Percentiles rank a stretch among this genome's conserved stretches.
Conservation (phyloP, 2,888 invertebrate species). For the Philereme transversata region DNA sequence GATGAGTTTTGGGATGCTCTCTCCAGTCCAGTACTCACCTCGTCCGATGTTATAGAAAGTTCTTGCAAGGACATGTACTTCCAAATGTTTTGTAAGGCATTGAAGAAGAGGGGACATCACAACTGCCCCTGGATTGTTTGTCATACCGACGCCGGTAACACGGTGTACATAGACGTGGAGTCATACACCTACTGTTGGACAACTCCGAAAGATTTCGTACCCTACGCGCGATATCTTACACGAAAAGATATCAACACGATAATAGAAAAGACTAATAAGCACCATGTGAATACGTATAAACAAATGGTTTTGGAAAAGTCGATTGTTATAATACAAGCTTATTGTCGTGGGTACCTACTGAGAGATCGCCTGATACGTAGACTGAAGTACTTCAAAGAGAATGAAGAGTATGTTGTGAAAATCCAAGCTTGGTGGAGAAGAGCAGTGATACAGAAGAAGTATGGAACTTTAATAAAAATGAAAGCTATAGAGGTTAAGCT, state of each 20-base stretch:
- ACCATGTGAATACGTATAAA: conserved; percentile 70
- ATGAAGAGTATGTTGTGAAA: conserved; percentile 68
- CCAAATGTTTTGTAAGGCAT: conserved; percentile 74
- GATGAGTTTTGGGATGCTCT: conserved; percentile 69
- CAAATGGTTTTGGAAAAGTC: conserved; percentile 68
- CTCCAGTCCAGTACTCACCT: conserved; percentile 54
- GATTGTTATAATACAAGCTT: conserved; percentile 84
- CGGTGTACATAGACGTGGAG: conserved; percentile 80
- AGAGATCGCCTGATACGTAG: conserved; percentile 74
- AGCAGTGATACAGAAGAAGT: conserved; percentile 70
- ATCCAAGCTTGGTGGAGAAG: conserved; percentile 87
- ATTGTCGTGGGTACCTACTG: conserved; percentile 83
- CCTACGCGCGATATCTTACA: conserved; percentile 74
- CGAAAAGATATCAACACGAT: conserved; percentile 69
- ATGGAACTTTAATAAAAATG: conserved; percentile 71
- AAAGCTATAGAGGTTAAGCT: conserved; percentile 68
- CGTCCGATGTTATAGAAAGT: conserved; percentile 55
- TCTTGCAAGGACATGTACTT: conserved; percentile 74
- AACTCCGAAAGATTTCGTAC: conserved; percentile 78
- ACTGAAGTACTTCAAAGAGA: conserved; percentile 67
- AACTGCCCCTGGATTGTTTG: conserved; percentile 80
- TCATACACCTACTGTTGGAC: conserved; percentile 80
- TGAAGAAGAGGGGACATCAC: conserved; percentile 72
- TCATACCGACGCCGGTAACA: conserved; percentile 77
- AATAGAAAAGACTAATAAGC: conserved; percentile 74